A percentile compares a stretch with the other conserved stretches of the same genome.
Conservation (phyloP, 2,888 invertebrate genomes). For the Drosophila emarginata region DNA sequence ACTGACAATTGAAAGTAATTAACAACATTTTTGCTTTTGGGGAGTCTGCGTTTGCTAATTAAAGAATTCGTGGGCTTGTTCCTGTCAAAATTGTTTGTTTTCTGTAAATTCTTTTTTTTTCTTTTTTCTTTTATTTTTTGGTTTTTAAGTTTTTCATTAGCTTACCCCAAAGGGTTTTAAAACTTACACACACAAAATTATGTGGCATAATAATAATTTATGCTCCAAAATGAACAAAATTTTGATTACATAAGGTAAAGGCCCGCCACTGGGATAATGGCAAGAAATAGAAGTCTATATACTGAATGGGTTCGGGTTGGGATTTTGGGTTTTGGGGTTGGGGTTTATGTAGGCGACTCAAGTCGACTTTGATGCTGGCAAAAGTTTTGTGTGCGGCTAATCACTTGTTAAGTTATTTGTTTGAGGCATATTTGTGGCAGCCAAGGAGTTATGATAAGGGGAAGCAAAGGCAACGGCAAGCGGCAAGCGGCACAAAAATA, state of each 20-base stretch:
- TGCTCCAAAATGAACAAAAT: slow-evolving; percentile 50
- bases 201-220: slow-evolving; percentile 50
- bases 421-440: slow-evolving; percentile 30
- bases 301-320: no score
- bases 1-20: slow-evolving; percentile 41
- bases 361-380: slow-evolving; percentile 50
- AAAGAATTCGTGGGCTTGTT: slow-evolving; percentile 23
- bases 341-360: background rate
- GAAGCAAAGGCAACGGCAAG: background rate
- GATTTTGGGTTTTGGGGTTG: background rate
- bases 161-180: background rate
- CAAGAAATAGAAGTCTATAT: background rate
- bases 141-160: slow-evolving; percentile 42
- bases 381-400: slow-evolving; percentile 60
- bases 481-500: no score
- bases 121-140: slow-evolving; percentile 25
- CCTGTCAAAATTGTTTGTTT: slow-evolving; percentile 3
- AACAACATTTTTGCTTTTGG: slow-evolving; percentile 24
- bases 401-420: slow-evolving; percentile 69
- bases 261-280: background rate
- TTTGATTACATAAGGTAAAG: slow-evolving; percentile 26
- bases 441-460: background rate
- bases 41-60: slow-evolving; percentile 32
- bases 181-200: slow-evolving; percentile 28
- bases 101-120: slow-evolving; percentile 18